These are phyloP conservation scores for Aix galericulata DNA, from an alignment of 2,113 vertebrate species.

Conservation along the genomic window DNA sequence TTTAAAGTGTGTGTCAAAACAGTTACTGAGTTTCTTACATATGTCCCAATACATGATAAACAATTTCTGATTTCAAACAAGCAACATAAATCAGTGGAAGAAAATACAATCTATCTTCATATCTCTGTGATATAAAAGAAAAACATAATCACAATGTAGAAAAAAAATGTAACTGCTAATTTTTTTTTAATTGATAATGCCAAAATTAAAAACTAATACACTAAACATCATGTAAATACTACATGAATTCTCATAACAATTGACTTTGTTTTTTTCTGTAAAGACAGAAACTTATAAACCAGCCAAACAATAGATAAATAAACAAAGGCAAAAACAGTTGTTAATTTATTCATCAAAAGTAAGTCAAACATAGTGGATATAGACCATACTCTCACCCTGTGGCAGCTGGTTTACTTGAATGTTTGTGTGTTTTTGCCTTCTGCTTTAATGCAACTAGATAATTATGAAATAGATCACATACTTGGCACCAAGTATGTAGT, in stretches of 20 bases:
- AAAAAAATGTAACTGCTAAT: neutral
- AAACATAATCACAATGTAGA: neutral
- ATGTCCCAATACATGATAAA: neutral
- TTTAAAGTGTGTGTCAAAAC: neutral
- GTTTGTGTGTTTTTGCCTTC: neutral
- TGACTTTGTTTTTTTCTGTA: no score
- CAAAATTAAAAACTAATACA: neutral
- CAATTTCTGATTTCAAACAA: neutral
- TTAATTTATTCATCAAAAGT: neutral
- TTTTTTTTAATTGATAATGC: neutral
- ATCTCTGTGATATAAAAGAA: neutral
- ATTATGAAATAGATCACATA: neutral
- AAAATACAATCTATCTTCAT: neutral
- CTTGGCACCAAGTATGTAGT: neutral
- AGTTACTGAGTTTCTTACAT: neutral
- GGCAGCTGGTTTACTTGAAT: neutral
- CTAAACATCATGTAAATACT: neutral
- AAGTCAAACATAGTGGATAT: neutral
- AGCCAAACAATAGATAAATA: neutral
- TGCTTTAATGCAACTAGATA: neutral
- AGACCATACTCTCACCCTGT: neutral
- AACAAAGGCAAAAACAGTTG: neutral
- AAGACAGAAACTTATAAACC: neutral
- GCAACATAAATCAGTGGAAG: neutral
- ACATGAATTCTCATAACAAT: neutral